Evolutionary conservation across 1,140 invertebrate species (phyloP), one percentile per base, ranked within the genome.

Genomic region (Tetraneura akinire): DNA sequence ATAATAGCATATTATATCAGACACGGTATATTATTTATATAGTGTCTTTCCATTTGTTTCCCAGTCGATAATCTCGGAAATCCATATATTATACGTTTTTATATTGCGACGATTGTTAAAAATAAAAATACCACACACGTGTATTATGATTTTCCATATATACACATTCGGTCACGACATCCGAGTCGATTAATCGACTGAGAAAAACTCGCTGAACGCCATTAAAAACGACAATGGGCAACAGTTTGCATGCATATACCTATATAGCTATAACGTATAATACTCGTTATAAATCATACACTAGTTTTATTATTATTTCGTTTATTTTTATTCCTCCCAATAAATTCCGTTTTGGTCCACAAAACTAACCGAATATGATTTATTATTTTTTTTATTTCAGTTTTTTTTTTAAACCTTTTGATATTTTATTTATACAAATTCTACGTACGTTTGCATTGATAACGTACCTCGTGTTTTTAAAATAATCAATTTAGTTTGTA

Each of bases 111-210:
- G 64, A 16, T 53, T 47, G 64, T 23, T 68, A 29, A 68, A 68
- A 47, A 45, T 45, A 66, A 45, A 42, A 68, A 23, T 45, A 42
- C 13, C 29, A 47, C 45, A 47, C 45, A 47, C 45, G 11, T 47
- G 45, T 1, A 68, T 68, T 45, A 68, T 21, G 64, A 68, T 68
- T 68, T 45, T 68, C 64, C 64, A 68, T n/a, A n/a, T n/a, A n/a
- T n/a, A n/a, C 64, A 68, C 64, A 47, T 68, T 68, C 64, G 37
- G 21, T 47, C 64, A 45, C 37, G 64, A 68, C n/a, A 47, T 68
- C 42, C 64, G 64, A 21, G 5, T 11, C 64, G 64, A 68, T 68
- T 68, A 68, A 68, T 68, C n/a, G 64, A 68, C 64, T 47, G 64
- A 68, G 42, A 45, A 68, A 23, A 68, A 47, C 37, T 18, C n/a